These are phyloP conservation scores for Aegithalos caudatus DNA, from an alignment of 2,113 vertebrate genomes.

Conservation along the genomic window DNA sequence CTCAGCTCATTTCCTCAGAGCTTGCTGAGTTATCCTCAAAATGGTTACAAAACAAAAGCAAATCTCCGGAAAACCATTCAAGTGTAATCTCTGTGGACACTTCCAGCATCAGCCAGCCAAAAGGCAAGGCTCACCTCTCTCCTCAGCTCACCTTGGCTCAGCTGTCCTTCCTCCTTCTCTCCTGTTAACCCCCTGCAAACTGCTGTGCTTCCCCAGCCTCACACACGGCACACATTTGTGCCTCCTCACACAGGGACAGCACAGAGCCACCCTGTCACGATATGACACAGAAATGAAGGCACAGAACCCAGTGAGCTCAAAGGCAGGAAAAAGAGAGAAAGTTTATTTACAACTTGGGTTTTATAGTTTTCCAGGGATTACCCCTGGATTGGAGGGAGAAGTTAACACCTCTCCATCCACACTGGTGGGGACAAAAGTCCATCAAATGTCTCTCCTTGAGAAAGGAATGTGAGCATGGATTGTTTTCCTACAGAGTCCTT, in stretches of 20 bases:
- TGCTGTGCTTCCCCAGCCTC: not conserved
- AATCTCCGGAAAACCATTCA: not conserved
- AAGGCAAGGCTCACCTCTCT: not conserved
- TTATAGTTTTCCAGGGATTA: no score
- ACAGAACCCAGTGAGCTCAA: no score
- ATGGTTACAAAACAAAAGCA: not conserved
- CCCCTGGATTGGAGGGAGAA: no score
- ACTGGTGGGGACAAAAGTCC: no score
- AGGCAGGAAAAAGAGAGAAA: no score
- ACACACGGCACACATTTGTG: accelerated
- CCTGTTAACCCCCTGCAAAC: not conserved
- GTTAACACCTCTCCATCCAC: no score
- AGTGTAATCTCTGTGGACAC: not conserved
- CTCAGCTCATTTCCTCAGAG: not conserved
- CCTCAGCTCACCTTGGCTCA: not conserved
- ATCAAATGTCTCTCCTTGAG: no score
- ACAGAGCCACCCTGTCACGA: no score
- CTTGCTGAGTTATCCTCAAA: not conserved
- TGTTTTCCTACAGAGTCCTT: no score
- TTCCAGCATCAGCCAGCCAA: not conserved
- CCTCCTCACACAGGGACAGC: not conserved
- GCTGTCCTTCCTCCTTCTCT: not conserved
- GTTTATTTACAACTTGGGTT: no score
- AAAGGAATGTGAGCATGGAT: no score
- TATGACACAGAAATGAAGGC: no score